Percentiles rank a stretch among this genome's conserved stretches.
phyloP scores from a whole-genome alignment of 2,888 invertebrate species.

The Pyrocoelia pectoralis region DNA sequence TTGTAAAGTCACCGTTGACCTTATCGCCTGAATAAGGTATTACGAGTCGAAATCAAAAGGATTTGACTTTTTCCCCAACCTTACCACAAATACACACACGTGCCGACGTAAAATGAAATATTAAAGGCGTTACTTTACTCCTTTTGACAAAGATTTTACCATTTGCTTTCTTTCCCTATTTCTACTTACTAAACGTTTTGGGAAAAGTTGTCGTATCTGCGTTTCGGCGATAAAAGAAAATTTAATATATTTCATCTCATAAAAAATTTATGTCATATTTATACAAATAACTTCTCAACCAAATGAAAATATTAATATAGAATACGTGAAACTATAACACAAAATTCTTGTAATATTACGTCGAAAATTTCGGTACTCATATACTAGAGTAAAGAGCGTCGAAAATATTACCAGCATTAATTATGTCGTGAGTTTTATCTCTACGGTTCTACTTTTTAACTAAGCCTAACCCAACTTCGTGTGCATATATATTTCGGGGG shows the following conservation, averaged over 20 bases:
- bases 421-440: conserved; percentile 7
- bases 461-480: conserved; percentile 4
- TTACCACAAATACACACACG: conserved; percentile 4
- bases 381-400: conserved; percentile 5
- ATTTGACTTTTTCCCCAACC: not conserved
- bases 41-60: not conserved
- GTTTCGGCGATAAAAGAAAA: conserved; percentile 26
- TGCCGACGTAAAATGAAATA: not conserved
- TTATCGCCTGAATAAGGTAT: not conserved
- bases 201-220: conserved; percentile 27
- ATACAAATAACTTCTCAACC: conserved; percentile 15
- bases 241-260: conserved; percentile 25
- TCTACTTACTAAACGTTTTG: conserved; percentile 18
- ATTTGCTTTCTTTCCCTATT: conserved; percentile 20
- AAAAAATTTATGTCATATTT: conserved; percentile 16
- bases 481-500: conserved; percentile 9
- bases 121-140: not conserved
- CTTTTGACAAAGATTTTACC: not conserved
- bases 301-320: not conserved
- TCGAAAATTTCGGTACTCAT: not conserved
- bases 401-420: conserved; percentile 18
- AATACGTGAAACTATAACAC: not conserved
- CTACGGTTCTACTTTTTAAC: conserved; percentile 11
- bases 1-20: conserved; percentile 21
- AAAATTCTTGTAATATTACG: conserved; percentile 14